Evolutionary conservation across 1,140 invertebrate genomes (phyloP).

Genomic region (Cydia amplana): DNA sequence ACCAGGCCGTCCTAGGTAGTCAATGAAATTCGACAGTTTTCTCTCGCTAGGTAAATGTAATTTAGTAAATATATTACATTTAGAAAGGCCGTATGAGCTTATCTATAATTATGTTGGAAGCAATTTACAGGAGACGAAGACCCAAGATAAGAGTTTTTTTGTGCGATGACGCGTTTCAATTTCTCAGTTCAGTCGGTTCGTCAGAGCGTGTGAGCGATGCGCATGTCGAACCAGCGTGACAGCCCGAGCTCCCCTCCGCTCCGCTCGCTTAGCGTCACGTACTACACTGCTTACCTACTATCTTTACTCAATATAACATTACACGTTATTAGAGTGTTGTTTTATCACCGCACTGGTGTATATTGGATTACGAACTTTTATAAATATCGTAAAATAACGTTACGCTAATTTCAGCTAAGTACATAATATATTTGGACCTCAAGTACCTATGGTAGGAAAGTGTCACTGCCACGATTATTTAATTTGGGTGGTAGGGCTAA

Average conservation of each 20-base stretch:
- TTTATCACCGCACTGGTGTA: neutral
- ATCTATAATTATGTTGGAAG: slow-evolving; percentile 41
- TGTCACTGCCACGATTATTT: neutral
- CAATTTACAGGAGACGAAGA: slow-evolving; percentile 40
- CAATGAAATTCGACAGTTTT: slow-evolving; percentile 48
- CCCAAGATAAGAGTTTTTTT: slow-evolving; percentile 44
- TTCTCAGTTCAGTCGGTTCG: slow-evolving; percentile 75
- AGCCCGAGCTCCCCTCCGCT: slow-evolving; percentile 36
- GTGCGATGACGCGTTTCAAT: slow-evolving; percentile 71
- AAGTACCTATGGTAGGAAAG: neutral
- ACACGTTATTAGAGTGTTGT: slow-evolving; percentile 19
- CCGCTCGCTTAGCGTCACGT: slow-evolving; percentile 16
- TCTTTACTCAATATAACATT: slow-evolving; percentile 27
- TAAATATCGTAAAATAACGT: neutral
- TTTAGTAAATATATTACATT: slow-evolving; percentile 45
- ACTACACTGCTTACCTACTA: slow-evolving; percentile 33
- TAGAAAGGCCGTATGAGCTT: slow-evolving; percentile 20
- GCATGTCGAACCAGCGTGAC: slow-evolving; percentile 58
- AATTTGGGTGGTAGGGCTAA: neutral
- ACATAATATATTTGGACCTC: neutral
- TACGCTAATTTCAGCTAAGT: neutral
- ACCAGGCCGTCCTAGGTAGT: slow-evolving; percentile 40
- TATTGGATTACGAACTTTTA: neutral
- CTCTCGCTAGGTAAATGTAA: slow-evolving; percentile 41
- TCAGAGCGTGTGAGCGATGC: slow-evolving; percentile 71